Evolutionary conservation across 2,888 invertebrate species (phyloP).

Genomic region (Papilio protenor): DNA sequence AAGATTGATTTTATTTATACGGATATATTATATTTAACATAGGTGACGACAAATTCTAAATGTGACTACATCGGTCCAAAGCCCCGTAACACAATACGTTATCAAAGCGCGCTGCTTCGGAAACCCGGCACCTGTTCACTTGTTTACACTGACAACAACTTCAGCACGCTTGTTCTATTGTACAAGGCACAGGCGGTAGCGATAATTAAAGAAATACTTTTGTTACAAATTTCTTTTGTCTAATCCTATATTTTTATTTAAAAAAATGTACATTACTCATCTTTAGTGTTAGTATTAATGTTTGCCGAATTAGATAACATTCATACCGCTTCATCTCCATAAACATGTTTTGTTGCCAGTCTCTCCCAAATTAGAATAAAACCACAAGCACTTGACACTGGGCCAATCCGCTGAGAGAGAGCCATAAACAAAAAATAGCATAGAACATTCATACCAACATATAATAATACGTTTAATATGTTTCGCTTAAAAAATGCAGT

Average conservation of each 20-base stretch:
- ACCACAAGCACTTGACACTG: too few species aligned
- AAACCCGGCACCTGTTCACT: constrained; percentile 73
- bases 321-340: too few species aligned
- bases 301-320: too few species aligned
- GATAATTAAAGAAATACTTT: constrained; percentile 37
- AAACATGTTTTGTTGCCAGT: too few species aligned
- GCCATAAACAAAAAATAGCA: too few species aligned
- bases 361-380: too few species aligned
- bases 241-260: neutral
- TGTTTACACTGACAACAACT: constrained; percentile 76
- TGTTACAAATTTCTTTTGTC: neutral
- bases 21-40: constrained; percentile 20
- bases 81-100: constrained; percentile 71
- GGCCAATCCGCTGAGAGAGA: too few species aligned
- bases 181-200: constrained; percentile 51
- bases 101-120: constrained; percentile 75
- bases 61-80: constrained; percentile 36
- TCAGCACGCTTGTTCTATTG: constrained; percentile 46
- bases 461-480: too few species aligned
- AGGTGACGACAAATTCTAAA: constrained; percentile 22
- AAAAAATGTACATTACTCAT: too few species aligned
- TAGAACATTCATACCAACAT: too few species aligned
- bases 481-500: neutral
- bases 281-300: too few species aligned
- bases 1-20: neutral